A percentile compares a stretch with the other conserved stretches of the same genome.
Conservation (phyloP, 2,113 vertebrate species). For the Pachyramphus minor region DNA sequence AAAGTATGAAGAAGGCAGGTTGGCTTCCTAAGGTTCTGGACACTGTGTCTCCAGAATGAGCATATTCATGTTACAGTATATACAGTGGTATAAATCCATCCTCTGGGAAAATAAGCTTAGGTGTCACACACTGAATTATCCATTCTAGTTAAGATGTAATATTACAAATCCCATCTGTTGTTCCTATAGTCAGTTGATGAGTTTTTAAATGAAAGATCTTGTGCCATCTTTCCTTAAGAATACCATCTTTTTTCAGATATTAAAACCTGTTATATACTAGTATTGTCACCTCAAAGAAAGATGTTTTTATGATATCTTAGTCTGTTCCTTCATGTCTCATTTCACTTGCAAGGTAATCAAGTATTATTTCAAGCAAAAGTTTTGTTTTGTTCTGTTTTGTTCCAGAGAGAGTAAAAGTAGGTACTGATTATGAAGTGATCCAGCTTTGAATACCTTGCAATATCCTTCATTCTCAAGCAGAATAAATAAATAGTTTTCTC, state of each 20-base stretch:
- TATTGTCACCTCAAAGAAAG: background rate
- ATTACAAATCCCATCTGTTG: background rate
- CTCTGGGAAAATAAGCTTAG: background rate
- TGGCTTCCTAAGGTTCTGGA: background rate
- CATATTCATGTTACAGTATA: background rate
- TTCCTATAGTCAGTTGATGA: background rate
- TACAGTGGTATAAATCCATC: background rate
- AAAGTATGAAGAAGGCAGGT: background rate
- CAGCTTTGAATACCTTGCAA: background rate
- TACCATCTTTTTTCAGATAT: background rate
- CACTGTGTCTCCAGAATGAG: background rate
- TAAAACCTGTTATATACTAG: background rate
- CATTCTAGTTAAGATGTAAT: background rate
- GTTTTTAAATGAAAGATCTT: background rate
- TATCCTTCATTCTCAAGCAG: background rate
- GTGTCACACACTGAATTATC: background rate
- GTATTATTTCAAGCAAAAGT: background rate
- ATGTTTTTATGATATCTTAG: background rate
- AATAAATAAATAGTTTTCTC: background rate
- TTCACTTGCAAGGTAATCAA: background rate
- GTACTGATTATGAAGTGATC: background rate
- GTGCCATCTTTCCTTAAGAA: background rate
- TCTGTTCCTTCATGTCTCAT: background rate
- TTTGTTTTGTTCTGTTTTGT: background rate
- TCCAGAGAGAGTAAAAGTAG: background rate